A percentile compares a stretch with the other conserved stretches of the same genome.
These are phyloP conservation scores for Xiphophorus hellerii DNA, from an alignment of 2,113 vertebrate genomes.

Conservation along the genomic window DNA sequence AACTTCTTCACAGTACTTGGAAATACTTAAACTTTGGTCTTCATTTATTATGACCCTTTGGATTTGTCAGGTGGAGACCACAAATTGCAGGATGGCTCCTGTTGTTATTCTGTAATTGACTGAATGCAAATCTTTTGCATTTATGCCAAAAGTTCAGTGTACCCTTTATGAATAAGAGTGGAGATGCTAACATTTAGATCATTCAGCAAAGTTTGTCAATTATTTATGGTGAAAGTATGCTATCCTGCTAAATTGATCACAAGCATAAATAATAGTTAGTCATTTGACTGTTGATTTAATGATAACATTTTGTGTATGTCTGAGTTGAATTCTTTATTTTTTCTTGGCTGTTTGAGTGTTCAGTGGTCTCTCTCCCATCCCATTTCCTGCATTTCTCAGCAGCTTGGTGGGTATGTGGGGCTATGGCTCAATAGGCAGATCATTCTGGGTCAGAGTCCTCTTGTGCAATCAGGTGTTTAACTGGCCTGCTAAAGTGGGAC, in stretches of 20 bases:
- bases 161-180: neutral
- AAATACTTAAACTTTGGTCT: neutral
- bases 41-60: too few relatives aligned
- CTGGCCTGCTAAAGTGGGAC: slow-evolving; percentile 62
- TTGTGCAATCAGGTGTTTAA: slow-evolving; percentile 81
- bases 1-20: neutral
- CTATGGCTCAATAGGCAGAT: slow-evolving; percentile 63
- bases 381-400: neutral
- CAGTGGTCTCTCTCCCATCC: neutral
- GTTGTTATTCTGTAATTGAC: too few relatives aligned
- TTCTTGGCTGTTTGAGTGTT: neutral
- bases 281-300: too few relatives aligned
- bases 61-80: too few relatives aligned
- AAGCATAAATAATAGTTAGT: too few relatives aligned
- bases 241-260: neutral
- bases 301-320: too few relatives aligned
- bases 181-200: neutral
- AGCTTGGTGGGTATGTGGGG: slow-evolving; percentile 36
- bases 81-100: too few relatives aligned
- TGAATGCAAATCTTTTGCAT: too few relatives aligned
- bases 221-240: too few relatives aligned
- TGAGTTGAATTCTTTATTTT: too few relatives aligned
- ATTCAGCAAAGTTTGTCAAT: neutral
- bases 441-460: slow-evolving; percentile 64
- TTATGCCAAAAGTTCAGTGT: neutral